Conservation (phyloP, 2,113 vertebrate species). For the Sebastes fasciatus region DNA sequence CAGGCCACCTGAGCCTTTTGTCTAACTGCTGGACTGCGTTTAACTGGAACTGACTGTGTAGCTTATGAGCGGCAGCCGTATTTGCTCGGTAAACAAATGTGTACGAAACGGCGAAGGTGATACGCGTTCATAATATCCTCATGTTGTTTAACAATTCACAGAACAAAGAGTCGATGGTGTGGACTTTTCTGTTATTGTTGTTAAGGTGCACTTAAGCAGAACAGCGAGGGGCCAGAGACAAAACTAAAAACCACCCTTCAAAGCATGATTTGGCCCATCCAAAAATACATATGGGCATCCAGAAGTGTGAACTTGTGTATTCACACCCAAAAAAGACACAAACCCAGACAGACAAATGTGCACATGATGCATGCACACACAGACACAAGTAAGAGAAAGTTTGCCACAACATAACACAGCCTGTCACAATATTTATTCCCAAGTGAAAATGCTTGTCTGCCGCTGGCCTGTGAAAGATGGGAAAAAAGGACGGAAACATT, state of each 20-base stretch:
- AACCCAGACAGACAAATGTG: conserved; percentile 10
- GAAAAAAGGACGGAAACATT: conserved; percentile 19
- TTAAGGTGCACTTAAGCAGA: not conserved
- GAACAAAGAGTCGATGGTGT: conserved; percentile 4
- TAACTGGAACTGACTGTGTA: conserved; percentile 47
- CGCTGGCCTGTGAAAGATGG: conserved; percentile 14
- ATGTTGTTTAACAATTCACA: conserved; percentile 4
- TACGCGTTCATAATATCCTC: conserved; percentile 6
- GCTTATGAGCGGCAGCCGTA: conserved; percentile 53
- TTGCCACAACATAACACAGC: conserved; percentile 16
- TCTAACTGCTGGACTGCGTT: conserved; percentile 47
- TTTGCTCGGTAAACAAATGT: conserved; percentile 55
- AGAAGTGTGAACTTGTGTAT: conserved; percentile 8
- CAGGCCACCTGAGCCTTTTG: conserved; percentile 75
- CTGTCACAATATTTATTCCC: conserved; percentile 55
- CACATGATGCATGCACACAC: conserved; percentile 7
- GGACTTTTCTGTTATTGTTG: conserved; percentile 6
- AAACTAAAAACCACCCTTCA: not conserved
- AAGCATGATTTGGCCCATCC: conserved; percentile 7
- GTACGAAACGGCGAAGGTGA: conserved; percentile 14
- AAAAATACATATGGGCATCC: conserved; percentile 12
- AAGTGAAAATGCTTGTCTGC: conserved; percentile 34
- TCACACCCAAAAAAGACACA: conserved; percentile 2
- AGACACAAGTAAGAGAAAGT: not conserved
- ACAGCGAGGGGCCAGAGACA: not conserved